phyloP scores from a whole-genome alignment of 2,113 vertebrate species.

The Tychaedon coryphoeus region DNA sequence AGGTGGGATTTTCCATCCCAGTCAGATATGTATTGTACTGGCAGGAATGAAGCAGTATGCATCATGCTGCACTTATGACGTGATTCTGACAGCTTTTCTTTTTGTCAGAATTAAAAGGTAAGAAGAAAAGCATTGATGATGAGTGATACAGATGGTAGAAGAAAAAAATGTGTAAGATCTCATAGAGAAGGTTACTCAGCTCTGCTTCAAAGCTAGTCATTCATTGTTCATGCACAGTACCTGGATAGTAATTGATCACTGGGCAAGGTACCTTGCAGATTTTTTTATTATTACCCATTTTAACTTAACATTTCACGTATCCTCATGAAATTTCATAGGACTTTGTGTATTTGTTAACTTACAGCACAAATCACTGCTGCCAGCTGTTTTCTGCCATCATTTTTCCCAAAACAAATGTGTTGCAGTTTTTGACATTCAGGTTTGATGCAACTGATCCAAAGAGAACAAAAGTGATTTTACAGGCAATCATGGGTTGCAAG shows the following conservation, averaged over 20 bases:
- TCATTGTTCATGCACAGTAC: not conserved
- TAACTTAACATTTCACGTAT: not conserved
- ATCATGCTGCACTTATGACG: not conserved
- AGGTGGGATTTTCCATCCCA: not conserved
- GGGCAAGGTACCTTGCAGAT: not conserved
- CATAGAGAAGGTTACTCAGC: not conserved
- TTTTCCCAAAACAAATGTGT: not conserved
- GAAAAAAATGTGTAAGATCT: not conserved
- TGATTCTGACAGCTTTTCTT: not conserved
- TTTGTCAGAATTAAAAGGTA: not conserved
- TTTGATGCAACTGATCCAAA: not conserved
- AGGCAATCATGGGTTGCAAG: not conserved
- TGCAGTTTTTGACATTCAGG: not conserved
- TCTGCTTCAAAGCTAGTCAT: not conserved
- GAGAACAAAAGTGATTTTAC: not conserved
- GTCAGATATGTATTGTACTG: rapidly evolving
- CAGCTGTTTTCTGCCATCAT: not conserved
- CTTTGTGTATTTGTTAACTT: not conserved
- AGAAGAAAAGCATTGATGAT: not conserved
- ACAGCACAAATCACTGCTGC: not conserved
- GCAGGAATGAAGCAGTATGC: not conserved
- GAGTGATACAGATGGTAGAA: not conserved
- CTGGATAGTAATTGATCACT: not conserved
- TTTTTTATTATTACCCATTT: not conserved
- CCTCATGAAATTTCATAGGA: not conserved